phyloP scores from a whole-genome alignment of 2,888 invertebrate species.

The Dioctria linearis region DNA sequence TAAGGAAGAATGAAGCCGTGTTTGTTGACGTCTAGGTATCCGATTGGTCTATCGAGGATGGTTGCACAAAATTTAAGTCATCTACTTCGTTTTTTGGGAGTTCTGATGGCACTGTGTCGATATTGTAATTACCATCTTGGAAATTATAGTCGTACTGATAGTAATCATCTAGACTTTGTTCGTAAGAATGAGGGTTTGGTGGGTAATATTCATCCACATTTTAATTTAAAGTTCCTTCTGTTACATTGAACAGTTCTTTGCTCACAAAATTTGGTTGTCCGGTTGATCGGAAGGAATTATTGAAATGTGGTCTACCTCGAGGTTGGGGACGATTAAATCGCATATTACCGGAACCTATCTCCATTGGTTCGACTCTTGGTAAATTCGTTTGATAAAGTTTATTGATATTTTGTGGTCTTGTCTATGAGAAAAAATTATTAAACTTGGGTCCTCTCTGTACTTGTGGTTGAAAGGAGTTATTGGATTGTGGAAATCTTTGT shows the following conservation, averaged over 20 bases:
- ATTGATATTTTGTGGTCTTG: background rate
- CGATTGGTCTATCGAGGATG: background rate
- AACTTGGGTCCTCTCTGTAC: background rate
- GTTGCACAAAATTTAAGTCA: background rate
- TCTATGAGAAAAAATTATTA: too few relatives aligned
- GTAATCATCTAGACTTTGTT: background rate
- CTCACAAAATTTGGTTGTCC: too few relatives aligned
- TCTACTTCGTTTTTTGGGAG: background rate
- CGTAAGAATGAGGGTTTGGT: conserved; percentile 56
- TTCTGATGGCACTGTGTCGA: background rate
- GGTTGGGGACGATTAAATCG: background rate
- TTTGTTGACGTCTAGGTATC: background rate
- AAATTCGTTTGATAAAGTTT: background rate
- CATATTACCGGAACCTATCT: background rate
- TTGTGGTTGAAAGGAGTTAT: background rate
- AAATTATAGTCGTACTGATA: background rate
- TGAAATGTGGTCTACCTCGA: background rate
- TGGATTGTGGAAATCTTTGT: background rate
- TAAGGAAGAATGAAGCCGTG: too few relatives aligned
- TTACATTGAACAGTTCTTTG: too few relatives aligned
- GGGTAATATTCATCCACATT: conserved; percentile 50
- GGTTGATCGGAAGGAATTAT: background rate
- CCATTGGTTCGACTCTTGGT: background rate
- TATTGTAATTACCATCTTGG: background rate
- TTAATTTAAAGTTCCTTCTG: too few relatives aligned